These are phyloP conservation scores for Porites lobata DNA, from an alignment of 92 coral and sea anemone species.

Conservation along the genomic window DNA sequence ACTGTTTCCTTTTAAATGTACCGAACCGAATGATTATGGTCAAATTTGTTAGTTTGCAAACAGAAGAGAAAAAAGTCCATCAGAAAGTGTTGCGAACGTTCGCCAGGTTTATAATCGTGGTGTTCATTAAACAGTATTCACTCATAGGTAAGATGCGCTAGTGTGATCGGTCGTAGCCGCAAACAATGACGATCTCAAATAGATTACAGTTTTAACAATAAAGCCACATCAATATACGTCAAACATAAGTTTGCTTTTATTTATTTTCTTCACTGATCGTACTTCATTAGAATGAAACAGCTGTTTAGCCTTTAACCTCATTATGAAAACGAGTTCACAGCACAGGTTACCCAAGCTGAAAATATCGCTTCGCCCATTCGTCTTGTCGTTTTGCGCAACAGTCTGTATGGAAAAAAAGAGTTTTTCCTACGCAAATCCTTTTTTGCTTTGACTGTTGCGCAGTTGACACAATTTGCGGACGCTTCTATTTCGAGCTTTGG, in stretches of 20 bases:
- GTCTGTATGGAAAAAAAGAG: too few relatives aligned
- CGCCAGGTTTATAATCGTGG: not conserved
- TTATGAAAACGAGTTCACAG: not conserved
- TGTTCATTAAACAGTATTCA: conserved; percentile 36
- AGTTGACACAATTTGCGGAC: too few relatives aligned
- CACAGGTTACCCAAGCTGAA: not conserved
- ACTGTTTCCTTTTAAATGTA: conserved; percentile 2
- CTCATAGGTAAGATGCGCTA: not conserved
- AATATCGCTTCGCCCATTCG: too few relatives aligned
- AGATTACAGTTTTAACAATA: conserved; percentile 43
- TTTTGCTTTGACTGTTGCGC: too few relatives aligned
- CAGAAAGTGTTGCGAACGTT: conserved; percentile 5
- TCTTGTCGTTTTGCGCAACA: too few relatives aligned
- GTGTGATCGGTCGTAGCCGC: conserved; percentile 30
- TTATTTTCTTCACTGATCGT: conserved; percentile 23
- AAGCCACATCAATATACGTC: conserved; percentile 56
- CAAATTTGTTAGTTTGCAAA: not conserved
- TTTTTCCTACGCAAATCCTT: too few relatives aligned
- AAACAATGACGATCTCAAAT: conserved; percentile 50
- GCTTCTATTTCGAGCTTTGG: too few relatives aligned
- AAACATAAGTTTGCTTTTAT: conserved; percentile 38
- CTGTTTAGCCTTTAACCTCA: conserved; percentile 25
- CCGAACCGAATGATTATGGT: conserved; percentile 1
- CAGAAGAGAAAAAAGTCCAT: not conserved
- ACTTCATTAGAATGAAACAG: conserved; percentile 46